Conservation (phyloP, 1,140 invertebrate species). For the Tenebrio molitor region DNA sequence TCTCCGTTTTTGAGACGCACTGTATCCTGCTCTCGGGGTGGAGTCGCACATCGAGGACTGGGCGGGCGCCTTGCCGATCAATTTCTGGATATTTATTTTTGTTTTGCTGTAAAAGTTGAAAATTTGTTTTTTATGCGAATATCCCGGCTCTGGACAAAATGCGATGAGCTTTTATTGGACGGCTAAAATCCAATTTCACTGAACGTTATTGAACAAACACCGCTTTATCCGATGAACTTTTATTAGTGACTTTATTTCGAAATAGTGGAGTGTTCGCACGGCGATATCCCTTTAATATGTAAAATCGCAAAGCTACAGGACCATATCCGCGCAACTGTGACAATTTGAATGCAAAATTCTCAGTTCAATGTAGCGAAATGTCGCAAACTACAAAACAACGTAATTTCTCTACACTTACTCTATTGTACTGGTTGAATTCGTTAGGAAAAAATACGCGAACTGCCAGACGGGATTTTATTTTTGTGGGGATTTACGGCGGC, state of each 20-base stretch:
- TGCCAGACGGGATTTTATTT: conserved; percentile 7
- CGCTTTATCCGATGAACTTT: conserved; percentile 31
- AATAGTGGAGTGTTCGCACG: conserved; percentile 45
- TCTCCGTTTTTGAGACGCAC: too few relatives aligned
- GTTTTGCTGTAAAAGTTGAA: not conserved
- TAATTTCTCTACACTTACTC: conserved; percentile 31
- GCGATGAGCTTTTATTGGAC: conserved; percentile 2
- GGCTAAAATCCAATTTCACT: conserved; percentile 27
- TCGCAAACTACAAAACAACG: conserved; percentile 43
- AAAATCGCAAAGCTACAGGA: conserved; percentile 27
- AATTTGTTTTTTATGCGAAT: not conserved
- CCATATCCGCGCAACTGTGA: conserved; percentile 30
- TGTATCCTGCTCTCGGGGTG: too few relatives aligned
- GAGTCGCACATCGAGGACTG: too few relatives aligned
- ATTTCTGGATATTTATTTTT: too few relatives aligned
- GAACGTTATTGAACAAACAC: conserved; percentile 33
- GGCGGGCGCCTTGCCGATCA: too few relatives aligned
- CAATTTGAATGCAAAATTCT: conserved; percentile 45
- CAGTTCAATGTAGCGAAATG: conserved; percentile 38
- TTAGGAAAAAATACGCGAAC: conserved; percentile 25
- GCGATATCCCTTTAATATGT: conserved; percentile 45
- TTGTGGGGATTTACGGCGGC: conserved; percentile 8
- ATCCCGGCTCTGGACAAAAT: not conserved
- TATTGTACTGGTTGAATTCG: conserved; percentile 5
- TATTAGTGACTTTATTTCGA: conserved; percentile 22